Percentiles rank a stretch among this genome's conserved stretches.
Evolutionary conservation across 92 coral and sea anemone genomes (phyloP).

Genomic region (Paramuricea clavata): DNA sequence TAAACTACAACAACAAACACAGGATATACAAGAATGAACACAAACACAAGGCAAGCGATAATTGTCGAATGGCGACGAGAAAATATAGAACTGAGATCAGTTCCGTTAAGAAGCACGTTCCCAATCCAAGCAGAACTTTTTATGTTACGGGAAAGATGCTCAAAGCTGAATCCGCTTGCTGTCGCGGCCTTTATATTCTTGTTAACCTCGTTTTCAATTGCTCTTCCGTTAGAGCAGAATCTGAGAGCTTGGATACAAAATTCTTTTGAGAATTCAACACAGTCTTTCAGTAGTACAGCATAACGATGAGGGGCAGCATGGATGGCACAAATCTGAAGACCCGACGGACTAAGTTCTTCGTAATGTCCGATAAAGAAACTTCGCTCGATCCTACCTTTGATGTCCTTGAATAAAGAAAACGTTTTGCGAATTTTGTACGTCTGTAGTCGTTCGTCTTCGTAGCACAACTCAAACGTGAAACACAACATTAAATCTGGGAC

Average conservation of each 20-base stretch:
- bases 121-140: constrained; percentile 79
- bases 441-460: constrained; percentile 66
- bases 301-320: constrained; percentile 92
- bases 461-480: constrained; percentile 75
- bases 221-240: constrained; percentile 77
- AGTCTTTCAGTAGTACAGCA: constrained; percentile 79
- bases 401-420: constrained; percentile 59
- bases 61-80: constrained; percentile 42
- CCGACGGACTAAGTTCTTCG: constrained; percentile 66
- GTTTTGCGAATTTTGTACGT: constrained; percentile 84
- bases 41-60: background rate
- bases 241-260: constrained; percentile 81
- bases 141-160: constrained; percentile 80
- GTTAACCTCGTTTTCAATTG: constrained; percentile 74
- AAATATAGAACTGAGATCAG: constrained; percentile 71
- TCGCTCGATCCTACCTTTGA: constrained; percentile 66
- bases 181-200: constrained; percentile 80
- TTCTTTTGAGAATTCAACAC: constrained; percentile 93
- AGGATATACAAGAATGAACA: background rate
- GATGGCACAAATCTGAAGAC: constrained; percentile 79
- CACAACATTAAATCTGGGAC: constrained; percentile 73
- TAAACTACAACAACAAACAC: background rate
- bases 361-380: constrained; percentile 81
- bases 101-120: constrained; percentile 77
- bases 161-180: constrained; percentile 88